Conservation (phyloP, 1,140 invertebrate species). For the Grapholita molesta region DNA sequence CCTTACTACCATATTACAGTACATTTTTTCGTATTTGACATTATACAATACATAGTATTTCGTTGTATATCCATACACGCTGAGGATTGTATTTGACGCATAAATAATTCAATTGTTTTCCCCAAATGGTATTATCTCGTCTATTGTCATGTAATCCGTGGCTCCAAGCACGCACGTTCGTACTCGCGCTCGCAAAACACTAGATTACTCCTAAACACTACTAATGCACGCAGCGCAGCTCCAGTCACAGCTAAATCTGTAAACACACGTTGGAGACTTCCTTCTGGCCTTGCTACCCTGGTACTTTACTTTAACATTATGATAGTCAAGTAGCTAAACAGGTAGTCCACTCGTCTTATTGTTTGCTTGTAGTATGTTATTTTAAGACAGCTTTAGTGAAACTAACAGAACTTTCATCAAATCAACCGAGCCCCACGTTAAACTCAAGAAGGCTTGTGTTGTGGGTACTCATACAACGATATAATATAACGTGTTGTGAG, state of each 20-base stretch:
- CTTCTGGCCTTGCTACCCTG: slow-evolving; percentile 7
- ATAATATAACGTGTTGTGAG: no score
- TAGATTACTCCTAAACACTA: background rate
- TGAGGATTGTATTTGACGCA: no score
- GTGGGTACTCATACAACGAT: no score
- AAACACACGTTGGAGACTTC: slow-evolving; percentile 3
- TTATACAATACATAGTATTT: no score
- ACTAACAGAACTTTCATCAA: background rate
- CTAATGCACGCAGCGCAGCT: background rate
- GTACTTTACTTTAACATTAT: slow-evolving; percentile 12
- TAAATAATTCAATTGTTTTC: no score
- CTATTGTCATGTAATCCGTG: background rate
- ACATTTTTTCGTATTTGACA: no score
- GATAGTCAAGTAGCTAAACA: background rate
- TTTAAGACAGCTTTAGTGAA: background rate
- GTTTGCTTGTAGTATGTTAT: background rate
- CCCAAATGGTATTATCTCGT: background rate
- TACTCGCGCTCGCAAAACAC: background rate
- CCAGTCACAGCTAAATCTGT: slow-evolving; percentile 13
- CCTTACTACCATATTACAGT: no score
- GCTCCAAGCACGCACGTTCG: background rate
- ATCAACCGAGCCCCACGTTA: no score
- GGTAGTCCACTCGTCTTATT: background rate
- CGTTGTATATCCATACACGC: no score
- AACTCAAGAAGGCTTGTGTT: no score